phyloP scores from a whole-genome alignment of 2,797 vertebrate genomes.

The Martes flavigula region DNA sequence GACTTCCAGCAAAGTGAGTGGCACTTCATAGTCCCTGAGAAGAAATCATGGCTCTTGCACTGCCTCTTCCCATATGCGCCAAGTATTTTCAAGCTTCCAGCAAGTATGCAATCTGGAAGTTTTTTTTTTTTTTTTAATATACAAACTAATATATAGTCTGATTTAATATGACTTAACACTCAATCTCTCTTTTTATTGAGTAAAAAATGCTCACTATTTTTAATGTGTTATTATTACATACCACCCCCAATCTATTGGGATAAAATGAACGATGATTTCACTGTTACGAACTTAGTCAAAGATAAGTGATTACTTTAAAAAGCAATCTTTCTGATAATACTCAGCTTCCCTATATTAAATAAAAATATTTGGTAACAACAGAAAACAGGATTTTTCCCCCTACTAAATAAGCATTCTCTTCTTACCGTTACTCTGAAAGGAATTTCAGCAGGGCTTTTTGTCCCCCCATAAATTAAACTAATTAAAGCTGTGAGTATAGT shows the following conservation, averaged over 20 bases:
- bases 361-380: background rate
- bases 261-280: background rate
- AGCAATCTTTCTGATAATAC: background rate
- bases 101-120: background rate
- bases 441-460: constrained; percentile 11
- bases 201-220: background rate
- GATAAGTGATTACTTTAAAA: background rate
- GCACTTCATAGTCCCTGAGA: background rate
- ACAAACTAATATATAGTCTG: background rate
- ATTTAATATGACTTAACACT: background rate
- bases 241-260: background rate
- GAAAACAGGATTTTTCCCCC: background rate
- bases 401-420: background rate
- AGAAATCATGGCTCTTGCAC: background rate
- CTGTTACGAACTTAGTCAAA: background rate
- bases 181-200: background rate
- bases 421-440: constrained; percentile 21
- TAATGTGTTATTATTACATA: background rate
- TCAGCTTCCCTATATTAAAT: background rate
- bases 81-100: background rate
- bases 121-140: background rate
- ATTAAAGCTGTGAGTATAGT: constrained; percentile 46
- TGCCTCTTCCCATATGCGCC: background rate
- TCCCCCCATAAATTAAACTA: constrained; percentile 44
- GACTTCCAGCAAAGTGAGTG: background rate